Conservation (phyloP, 2,888 invertebrate genomes). For the Drosophila siamana region DNA sequence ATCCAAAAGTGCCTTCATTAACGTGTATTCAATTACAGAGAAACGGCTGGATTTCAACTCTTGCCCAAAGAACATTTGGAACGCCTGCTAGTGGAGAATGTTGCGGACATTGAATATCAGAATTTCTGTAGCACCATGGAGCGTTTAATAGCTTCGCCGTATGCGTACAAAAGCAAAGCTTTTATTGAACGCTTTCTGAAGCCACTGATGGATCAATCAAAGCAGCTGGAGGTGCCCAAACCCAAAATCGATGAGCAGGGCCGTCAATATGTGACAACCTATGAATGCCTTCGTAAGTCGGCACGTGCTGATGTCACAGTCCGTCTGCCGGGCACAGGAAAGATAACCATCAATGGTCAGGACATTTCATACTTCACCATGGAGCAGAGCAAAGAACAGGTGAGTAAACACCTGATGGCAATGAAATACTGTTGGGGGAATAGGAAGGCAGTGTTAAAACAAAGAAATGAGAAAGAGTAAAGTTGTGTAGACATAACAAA, state of each 20-base stretch:
- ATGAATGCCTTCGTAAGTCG: slow-evolving; percentile 90
- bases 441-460: background rate
- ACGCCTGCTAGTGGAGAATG: slow-evolving; percentile 88
- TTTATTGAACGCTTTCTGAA: slow-evolving; percentile 91
- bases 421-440: no score
- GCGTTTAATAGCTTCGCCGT: slow-evolving; percentile 89
- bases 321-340: slow-evolving; percentile 92
- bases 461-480: background rate
- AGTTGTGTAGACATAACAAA: slow-evolving; percentile 24
- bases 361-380: slow-evolving; percentile 92
- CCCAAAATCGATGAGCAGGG: slow-evolving; percentile 90
- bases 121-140: slow-evolving; percentile 91
- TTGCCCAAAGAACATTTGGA: slow-evolving; percentile 89
- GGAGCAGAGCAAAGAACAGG: slow-evolving; percentile 91
- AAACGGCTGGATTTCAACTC: slow-evolving; percentile 88
- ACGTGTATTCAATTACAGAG: slow-evolving; percentile 81
- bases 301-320: slow-evolving; percentile 93
- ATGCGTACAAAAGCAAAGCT: slow-evolving; percentile 89
- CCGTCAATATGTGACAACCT: slow-evolving; percentile 89
- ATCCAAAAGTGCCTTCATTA: background rate
- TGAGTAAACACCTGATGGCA: slow-evolving; percentile 82
- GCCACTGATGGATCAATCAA: slow-evolving; percentile 87
- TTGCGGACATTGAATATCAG: slow-evolving; percentile 90
- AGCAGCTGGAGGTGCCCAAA: slow-evolving; percentile 88
- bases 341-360: slow-evolving; percentile 91